Base-by-base conservation (phyloP, 2,888 invertebrate genomes). In the Nomada goodeniana region DNA sequence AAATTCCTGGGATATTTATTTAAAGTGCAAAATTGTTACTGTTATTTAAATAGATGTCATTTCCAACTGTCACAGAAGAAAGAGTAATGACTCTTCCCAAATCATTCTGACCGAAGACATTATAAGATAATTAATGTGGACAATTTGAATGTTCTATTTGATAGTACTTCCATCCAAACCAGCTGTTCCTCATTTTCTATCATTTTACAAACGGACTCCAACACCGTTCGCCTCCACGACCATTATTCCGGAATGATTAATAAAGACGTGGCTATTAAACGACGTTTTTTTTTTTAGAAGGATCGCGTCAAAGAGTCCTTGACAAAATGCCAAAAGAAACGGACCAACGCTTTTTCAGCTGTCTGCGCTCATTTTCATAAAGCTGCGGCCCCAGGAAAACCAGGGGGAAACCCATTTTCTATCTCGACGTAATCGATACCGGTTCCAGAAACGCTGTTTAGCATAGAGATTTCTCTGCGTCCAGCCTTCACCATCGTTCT, bases 191-290 rank as follows among this genome's bases (percentile, higher is more conserved):
- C 47, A 26, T n/a, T 55, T 57, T 36, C n/a, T 61, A 15, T 23
- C 23, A 10, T 2, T 2, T 10, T 42, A 20, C 0, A 20, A 47
- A 63, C 44, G 52, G 57, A 70, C 76, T 80, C 60, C n/a, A 13
- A 55, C 55, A 11, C 20, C 44, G 13, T 29, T 23, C 50, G 47
- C 15, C 18, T 11, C 55, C 10, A 2, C 26, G n/a, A 23, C 63
- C 68, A 80, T 80, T 67, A 80, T 63, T 73, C 80, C 59, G 18
- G 69, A 68, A 70, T 74, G 81, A 81, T 81, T 81, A 79, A 81
- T 73, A 81, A 74, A 81, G 73, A 79, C 64, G 50, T 79, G 60
- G 79, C 74, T 81, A 74, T 81, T 79, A 79, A 81, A 73, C 50
- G 69, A 73, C 60, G 64, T 73, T 26, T 67, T 76, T 79, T 73